Conservation (phyloP, 1,140 invertebrate species). For the Trachymyrmex cornetzi region DNA sequence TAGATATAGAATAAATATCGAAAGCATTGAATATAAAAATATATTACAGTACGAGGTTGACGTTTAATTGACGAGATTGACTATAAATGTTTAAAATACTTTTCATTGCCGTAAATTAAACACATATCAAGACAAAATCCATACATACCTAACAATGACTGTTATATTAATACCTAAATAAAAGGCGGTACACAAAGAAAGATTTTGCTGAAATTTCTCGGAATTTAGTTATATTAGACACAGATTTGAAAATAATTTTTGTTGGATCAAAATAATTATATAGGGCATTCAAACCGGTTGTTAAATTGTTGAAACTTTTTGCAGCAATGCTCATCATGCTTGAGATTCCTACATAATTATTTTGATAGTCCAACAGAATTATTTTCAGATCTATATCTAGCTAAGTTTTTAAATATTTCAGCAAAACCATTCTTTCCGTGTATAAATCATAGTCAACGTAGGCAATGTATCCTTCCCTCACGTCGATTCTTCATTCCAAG, state of each 20-base stretch:
- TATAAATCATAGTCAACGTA: conserved; percentile 39
- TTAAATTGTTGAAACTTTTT: too few relatives aligned
- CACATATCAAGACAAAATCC: conserved; percentile 6
- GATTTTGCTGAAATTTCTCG: too few relatives aligned
- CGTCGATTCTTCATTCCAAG: conserved; percentile 40
- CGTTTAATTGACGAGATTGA: not conserved
- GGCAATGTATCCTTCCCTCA: not conserved
- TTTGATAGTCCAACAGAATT: too few relatives aligned
- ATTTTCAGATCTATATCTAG: too few relatives aligned
- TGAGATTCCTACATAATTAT: too few relatives aligned
- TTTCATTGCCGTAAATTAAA: not conserved
- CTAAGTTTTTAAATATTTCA: too few relatives aligned
- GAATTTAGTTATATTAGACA: too few relatives aligned
- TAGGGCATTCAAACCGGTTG: too few relatives aligned
- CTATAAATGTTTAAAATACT: not conserved
- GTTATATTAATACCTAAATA: conserved; percentile 1
- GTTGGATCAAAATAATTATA: too few relatives aligned
- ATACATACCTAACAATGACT: not conserved
- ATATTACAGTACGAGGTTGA: not conserved
- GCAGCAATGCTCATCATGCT: too few relatives aligned
- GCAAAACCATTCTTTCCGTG: too few relatives aligned
- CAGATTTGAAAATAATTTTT: too few relatives aligned
- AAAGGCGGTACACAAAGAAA: not conserved
- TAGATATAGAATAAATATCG: not conserved
- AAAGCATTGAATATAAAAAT: not conserved